Conservation (phyloP, 2,113 vertebrate species). For the Ceratotherium simum region DNA sequence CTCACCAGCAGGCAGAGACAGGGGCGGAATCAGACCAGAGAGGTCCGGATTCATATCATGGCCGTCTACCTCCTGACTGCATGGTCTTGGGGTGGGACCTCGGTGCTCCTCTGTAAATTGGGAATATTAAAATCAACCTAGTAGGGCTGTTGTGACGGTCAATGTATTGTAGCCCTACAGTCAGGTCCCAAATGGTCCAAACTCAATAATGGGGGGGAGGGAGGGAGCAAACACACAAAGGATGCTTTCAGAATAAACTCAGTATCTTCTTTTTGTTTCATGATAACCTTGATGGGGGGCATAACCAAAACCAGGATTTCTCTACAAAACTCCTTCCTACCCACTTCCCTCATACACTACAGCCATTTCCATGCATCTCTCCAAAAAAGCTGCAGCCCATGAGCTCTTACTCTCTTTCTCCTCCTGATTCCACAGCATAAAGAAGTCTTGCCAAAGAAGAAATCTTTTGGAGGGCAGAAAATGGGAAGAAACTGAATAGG, state of each 20-base stretch:
- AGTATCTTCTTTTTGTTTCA: neutral
- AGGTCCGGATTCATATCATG: neutral
- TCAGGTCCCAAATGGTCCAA: neutral
- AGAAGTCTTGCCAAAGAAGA: neutral
- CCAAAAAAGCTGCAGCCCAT: too few relatives aligned
- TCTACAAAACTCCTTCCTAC: neutral
- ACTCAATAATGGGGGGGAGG: accelerated
- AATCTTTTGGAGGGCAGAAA: neutral
- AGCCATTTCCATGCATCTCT: neutral
- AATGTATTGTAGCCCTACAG: neutral
- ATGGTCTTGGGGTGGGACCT: neutral
- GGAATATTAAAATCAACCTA: neutral
- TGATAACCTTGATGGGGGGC: neutral
- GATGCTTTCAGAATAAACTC: neutral
- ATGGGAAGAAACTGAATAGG: neutral
- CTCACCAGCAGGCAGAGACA: accelerated
- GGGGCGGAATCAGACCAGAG: neutral
- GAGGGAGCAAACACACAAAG: neutral
- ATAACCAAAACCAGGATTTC: neutral
- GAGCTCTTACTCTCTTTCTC: neutral
- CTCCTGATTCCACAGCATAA: neutral
- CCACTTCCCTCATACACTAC: neutral
- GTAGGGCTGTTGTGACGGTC: neutral
- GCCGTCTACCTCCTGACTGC: accelerated
- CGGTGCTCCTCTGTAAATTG: accelerated